Conservation (phyloP, 2,113 vertebrate species). For the Fulmarus glacialis region DNA sequence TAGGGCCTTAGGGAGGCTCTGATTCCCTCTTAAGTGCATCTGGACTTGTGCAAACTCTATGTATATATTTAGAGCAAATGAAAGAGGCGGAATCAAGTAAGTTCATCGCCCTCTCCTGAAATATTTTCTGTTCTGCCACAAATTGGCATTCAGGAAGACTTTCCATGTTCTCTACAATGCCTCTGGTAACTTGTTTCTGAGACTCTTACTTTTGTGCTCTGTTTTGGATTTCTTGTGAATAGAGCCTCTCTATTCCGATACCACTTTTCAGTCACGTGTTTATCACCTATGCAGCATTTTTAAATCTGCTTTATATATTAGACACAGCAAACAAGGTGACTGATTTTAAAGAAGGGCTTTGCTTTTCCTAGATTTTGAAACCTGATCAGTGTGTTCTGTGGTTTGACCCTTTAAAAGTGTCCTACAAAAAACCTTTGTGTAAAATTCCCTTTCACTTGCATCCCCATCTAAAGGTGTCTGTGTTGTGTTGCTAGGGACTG, state of each 20-base stretch:
- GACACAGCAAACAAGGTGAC: background rate
- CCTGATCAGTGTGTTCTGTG: background rate
- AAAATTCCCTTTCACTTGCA: background rate
- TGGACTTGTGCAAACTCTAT: background rate
- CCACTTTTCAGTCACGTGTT: background rate
- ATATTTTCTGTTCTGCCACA: background rate
- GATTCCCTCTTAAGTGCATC: background rate
- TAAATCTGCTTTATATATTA: background rate
- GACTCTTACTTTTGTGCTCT: background rate
- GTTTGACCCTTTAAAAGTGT: background rate
- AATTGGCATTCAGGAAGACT: background rate
- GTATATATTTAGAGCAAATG: constrained; percentile 7
- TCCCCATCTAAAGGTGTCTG: background rate
- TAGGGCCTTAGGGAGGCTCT: background rate
- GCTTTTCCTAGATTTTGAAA: background rate
- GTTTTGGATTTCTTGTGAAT: constrained; percentile 1
- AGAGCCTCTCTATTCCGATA: background rate
- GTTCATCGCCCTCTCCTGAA: background rate
- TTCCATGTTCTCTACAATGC: background rate
- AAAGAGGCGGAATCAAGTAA: constrained; percentile 7
- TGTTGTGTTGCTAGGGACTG: background rate
- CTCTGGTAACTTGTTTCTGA: constrained; percentile 17
- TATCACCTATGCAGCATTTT: background rate
- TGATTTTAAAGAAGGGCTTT: background rate
- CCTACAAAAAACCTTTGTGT: background rate